Percentiles rank a stretch among this genome's conserved stretches.
phyloP scores from a whole-genome alignment of 2,797 vertebrate genomes.

The Chaenodraco wilsoni region DNA sequence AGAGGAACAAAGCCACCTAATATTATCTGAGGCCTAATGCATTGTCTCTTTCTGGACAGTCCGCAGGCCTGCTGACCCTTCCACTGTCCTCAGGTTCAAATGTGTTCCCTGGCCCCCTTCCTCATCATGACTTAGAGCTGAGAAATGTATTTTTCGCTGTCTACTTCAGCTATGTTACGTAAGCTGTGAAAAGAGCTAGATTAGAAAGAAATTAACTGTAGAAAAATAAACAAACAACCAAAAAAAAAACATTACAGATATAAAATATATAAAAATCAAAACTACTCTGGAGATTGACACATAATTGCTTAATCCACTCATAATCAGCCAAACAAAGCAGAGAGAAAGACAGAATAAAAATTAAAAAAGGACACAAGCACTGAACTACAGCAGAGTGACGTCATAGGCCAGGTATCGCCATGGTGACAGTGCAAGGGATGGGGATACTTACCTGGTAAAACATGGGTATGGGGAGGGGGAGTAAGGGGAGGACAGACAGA shows the following conservation, averaged over 20 bases:
- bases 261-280: conserved; percentile 86
- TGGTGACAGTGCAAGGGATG: conserved; percentile 93
- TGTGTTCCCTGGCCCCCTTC: conserved; percentile 40
- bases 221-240: conserved; percentile 84
- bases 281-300: conserved; percentile 94
- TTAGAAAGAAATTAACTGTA: conserved; percentile 97
- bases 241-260: conserved; percentile 84
- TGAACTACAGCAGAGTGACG: conserved; percentile 99
- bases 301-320: conserved; percentile 98
- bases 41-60: conserved; percentile 43
- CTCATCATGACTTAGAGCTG: conserved; percentile 26
- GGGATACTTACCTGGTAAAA: conserved; percentile 93
- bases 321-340: conserved; percentile 99
- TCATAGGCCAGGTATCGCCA: conserved; percentile 93
- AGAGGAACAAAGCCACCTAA: conserved; percentile 48
- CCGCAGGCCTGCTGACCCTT: conserved; percentile 42
- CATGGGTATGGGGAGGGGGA: conserved; percentile 75
- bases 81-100: conserved; percentile 42
- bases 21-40: conserved; percentile 51
- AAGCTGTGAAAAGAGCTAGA: conserved; percentile 99
- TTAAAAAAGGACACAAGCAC: conserved; percentile 94
- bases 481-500: conserved; percentile 68
- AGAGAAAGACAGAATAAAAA: conserved; percentile 91
- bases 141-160: conserved; percentile 36
- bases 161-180: conserved; percentile 66